Evolutionary conservation across 2,113 vertebrate genomes (phyloP).

Genomic region (Natator depressus): DNA sequence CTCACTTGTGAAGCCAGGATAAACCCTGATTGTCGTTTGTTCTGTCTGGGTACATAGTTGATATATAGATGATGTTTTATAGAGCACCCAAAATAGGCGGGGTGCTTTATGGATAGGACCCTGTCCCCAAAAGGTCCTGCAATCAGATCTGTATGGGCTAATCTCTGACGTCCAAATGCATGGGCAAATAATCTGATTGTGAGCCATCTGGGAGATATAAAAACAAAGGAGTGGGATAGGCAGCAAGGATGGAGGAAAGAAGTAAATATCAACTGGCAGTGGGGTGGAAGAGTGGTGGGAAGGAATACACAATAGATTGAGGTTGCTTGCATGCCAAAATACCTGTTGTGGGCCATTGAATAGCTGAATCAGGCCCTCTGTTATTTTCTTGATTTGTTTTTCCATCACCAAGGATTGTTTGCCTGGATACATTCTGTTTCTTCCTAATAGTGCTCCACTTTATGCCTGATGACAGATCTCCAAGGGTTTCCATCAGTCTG

Average conservation of each 20-base stretch:
- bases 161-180: not conserved
- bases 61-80: not conserved
- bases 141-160: not conserved
- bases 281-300: not conserved
- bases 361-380: not conserved
- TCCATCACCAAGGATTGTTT: not conserved
- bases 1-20: not conserved
- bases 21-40: not conserved
- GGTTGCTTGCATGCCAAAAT: not conserved
- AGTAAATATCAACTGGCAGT: not conserved
- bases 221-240: not conserved
- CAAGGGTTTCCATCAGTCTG: accelerated
- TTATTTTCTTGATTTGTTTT: not conserved
- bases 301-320: not conserved
- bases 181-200: not conserved
- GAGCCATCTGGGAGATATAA: not conserved
- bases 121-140: not conserved
- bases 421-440: not conserved
- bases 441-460: not conserved
- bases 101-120: not conserved
- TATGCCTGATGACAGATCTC: not conserved
- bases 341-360: accelerated
- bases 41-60: not conserved
- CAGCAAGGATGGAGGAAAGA: not conserved
- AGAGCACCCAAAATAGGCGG: not conserved